Evolutionary conservation across 2,113 vertebrate species (phyloP).

Genomic region (Parus major): DNA sequence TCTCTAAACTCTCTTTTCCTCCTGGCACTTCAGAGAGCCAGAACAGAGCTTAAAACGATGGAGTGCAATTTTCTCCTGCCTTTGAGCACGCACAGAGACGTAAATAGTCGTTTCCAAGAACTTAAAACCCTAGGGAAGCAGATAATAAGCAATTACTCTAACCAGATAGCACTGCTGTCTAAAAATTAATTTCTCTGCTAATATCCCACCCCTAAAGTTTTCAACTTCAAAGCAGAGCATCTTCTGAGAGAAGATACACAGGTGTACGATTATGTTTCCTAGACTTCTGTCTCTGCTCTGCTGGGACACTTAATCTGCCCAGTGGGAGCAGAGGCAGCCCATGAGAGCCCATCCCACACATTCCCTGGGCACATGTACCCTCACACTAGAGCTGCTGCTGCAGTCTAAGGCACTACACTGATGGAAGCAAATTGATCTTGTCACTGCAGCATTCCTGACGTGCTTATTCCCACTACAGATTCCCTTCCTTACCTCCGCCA

Average conservation of each 20-base stretch:
- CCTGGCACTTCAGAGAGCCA: not conserved
- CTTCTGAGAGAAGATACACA: constrained; percentile 23
- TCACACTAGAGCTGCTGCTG: not conserved
- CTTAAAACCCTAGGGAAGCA: constrained; percentile 51
- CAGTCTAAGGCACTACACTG: fast-evolving
- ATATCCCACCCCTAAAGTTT: constrained; percentile 45
- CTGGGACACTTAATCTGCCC: not conserved
- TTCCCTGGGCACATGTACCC: not conserved
- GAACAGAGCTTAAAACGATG: not conserved
- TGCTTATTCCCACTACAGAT: not conserved
- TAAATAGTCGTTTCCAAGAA: constrained; percentile 38
- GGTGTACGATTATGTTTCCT: not conserved
- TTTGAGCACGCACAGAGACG: constrained; percentile 9
- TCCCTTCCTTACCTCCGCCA: not conserved
- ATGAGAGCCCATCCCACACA: not conserved
- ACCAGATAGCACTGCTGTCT: constrained; percentile 58
- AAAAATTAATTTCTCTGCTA: constrained; percentile 61
- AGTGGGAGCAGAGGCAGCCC: not conserved
- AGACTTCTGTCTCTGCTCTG: not conserved
- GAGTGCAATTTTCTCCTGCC: constrained; percentile 15
- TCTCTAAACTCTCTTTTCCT: not conserved
- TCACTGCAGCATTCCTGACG: not conserved
- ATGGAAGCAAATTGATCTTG: not conserved
- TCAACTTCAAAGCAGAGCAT: constrained; percentile 34
- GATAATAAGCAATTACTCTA: constrained; percentile 67